These are phyloP conservation scores for Oryzias sinensis DNA, from an alignment of 2,797 vertebrate species.

Conservation along the genomic window DNA sequence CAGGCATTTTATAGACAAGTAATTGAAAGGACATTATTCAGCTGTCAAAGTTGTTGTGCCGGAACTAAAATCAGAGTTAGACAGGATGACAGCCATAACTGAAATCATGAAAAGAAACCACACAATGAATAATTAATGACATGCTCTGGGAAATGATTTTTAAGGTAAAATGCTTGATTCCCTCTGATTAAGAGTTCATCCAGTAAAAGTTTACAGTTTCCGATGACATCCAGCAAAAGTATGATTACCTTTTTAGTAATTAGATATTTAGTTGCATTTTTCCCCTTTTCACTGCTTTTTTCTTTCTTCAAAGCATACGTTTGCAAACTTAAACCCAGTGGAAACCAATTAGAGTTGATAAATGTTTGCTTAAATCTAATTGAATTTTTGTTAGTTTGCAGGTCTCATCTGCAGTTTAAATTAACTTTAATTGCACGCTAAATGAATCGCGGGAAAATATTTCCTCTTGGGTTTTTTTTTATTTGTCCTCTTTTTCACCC, in stretches of 20 bases:
- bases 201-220: not conserved
- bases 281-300: not conserved
- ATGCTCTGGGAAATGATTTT: conserved; percentile 1
- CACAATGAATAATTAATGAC: conserved; percentile 22
- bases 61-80: conserved; percentile 37
- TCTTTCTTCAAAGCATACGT: conserved; percentile 15
- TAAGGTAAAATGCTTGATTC: conserved; percentile 3
- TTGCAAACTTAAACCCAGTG: conserved; percentile 38
- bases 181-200: conserved; percentile 3
- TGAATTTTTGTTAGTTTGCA: conserved; percentile 39
- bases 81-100: conserved; percentile 36
- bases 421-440: conserved; percentile 53
- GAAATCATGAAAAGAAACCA: conserved; percentile 24
- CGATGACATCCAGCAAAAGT: too few species aligned
- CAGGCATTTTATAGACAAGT: conserved; percentile 39
- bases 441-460: conserved; percentile 34
- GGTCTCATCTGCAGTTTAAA: conserved; percentile 61
- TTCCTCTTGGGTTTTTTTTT: conserved; percentile 18
- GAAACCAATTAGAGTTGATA: conserved; percentile 41
- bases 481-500: conserved; percentile 18
- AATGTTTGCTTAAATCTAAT: conserved; percentile 52
- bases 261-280: too few species aligned
- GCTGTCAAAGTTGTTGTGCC: conserved; percentile 35
- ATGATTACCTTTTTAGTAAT: too few species aligned
- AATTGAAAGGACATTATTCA: conserved; percentile 54